Percentiles rank a stretch among this genome's conserved stretches.
Evolutionary conservation across 2,888 invertebrate genomes (phyloP).

Genomic region (Caenorhabditis imperialis): DNA sequence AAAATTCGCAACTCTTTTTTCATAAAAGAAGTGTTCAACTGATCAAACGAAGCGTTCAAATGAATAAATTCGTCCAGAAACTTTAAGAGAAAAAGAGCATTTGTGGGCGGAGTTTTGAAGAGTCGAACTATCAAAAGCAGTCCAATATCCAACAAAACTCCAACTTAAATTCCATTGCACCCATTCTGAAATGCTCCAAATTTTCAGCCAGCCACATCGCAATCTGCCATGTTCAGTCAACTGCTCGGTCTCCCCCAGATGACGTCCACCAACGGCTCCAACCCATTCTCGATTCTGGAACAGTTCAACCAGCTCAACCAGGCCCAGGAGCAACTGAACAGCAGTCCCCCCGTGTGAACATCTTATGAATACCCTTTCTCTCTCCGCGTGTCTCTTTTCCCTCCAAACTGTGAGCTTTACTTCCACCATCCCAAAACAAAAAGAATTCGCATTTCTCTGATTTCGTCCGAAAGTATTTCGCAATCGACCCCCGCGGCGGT

Average conservation of each 20-base stretch:
- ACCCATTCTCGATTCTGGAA: constrained; percentile 59
- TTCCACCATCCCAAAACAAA: constrained; percentile 1
- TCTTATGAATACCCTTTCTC: neutral
- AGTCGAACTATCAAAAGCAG: no score
- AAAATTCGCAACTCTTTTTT: no score
- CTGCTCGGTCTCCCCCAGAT: constrained; percentile 48
- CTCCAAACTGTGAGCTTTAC: constrained; percentile 49
- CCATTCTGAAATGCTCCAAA: no score
- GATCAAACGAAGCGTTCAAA: no score
- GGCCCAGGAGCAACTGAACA: constrained; percentile 58
- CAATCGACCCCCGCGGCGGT: constrained; percentile 5
- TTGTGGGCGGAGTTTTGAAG: no score
- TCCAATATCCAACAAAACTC: no score
- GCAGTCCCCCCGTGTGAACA: constrained; percentile 41
- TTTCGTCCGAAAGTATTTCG: constrained; percentile 1
- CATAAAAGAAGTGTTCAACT: no score
- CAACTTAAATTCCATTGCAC: no score
- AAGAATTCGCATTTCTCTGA: neutral
- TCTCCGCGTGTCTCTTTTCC: constrained; percentile 20
- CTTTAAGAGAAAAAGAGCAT: no score
- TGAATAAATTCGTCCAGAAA: no score
- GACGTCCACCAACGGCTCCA: constrained; percentile 11
- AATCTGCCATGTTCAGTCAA: constrained; percentile 56
- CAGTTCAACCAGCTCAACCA: constrained; percentile 61
- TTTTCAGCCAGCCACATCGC: constrained; percentile 39